Conservation (phyloP, 23 tunicate genomes). For the Botrylloides violaceus region DNA sequence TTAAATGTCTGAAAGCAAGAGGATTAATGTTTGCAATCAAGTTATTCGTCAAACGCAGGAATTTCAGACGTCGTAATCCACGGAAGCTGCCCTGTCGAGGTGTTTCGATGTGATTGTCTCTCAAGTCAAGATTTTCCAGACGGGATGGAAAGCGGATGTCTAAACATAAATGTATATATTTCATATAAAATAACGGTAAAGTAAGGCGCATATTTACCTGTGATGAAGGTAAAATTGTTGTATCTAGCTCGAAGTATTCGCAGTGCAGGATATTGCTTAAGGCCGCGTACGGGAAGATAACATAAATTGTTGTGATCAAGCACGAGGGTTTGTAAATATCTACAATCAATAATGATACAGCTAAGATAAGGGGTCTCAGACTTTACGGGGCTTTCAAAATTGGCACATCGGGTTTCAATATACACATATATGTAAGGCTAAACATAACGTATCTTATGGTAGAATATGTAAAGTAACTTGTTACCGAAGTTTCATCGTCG, state of each 20-base stretch:
- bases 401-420: too few species aligned
- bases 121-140: constrained; percentile 11
- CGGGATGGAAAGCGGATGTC: constrained; percentile 11
- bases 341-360: too few species aligned
- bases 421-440: too few species aligned
- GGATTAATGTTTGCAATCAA: constrained; percentile 4
- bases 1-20: constrained; percentile 10
- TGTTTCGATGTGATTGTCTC: constrained; percentile 10
- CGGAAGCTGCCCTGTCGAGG: constrained; percentile 20
- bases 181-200: not conserved
- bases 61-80: not conserved
- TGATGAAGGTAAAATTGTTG: constrained; percentile 4
- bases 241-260: not conserved
- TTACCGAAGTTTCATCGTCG: not conserved
- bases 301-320: constrained; percentile 8
- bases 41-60: not conserved
- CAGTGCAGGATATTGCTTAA: not conserved
- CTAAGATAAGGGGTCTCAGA: too few species aligned
- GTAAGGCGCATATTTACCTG: not conserved
- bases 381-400: too few species aligned
- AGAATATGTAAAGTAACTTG: too few species aligned
- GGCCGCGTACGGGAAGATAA: not conserved
- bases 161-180: not conserved
- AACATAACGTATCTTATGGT: too few species aligned
- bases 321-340: not conserved